Conservation (phyloP, 2,797 vertebrate genomes). For the Hafferia zeledoni region DNA sequence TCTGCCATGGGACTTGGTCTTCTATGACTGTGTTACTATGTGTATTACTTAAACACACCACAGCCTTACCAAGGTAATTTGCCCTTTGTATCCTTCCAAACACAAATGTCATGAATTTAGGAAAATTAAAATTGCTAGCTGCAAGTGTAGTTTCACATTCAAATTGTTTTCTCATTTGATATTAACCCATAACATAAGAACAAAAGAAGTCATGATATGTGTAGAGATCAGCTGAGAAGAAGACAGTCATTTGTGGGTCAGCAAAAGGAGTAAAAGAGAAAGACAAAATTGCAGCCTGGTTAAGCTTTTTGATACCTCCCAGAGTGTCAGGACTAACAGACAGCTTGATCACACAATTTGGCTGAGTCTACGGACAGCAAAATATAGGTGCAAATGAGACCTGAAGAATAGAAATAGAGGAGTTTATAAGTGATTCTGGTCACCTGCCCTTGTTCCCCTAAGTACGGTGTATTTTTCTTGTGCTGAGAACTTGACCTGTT, state of each 20-base stretch:
- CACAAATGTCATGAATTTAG: rapidly evolving
- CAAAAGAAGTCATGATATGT: rapidly evolving
- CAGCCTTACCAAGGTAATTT: background rate
- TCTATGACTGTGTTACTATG: background rate
- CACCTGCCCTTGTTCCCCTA: background rate
- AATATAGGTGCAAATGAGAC: background rate
- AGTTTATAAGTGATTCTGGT: background rate
- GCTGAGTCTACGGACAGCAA: background rate
- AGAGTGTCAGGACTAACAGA: background rate
- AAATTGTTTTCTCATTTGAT: background rate
- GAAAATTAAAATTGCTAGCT: background rate
- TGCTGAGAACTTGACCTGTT: background rate
- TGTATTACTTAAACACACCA: background rate
- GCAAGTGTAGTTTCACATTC: background rate
- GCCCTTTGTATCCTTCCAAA: background rate
- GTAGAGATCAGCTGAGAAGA: background rate
- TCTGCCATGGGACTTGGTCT: background rate
- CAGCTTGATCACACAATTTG: background rate
- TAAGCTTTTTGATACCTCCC: background rate
- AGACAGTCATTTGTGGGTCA: background rate
- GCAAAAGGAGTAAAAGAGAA: background rate
- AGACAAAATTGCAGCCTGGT: background rate
- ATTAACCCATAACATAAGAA: background rate
- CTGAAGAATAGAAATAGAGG: background rate
- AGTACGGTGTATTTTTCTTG: background rate